Percentiles rank a stretch among this genome's conserved stretches.
These are phyloP conservation scores for Plebejus anna DNA, from an alignment of 2,888 invertebrate genomes.

Conservation along the genomic window DNA sequence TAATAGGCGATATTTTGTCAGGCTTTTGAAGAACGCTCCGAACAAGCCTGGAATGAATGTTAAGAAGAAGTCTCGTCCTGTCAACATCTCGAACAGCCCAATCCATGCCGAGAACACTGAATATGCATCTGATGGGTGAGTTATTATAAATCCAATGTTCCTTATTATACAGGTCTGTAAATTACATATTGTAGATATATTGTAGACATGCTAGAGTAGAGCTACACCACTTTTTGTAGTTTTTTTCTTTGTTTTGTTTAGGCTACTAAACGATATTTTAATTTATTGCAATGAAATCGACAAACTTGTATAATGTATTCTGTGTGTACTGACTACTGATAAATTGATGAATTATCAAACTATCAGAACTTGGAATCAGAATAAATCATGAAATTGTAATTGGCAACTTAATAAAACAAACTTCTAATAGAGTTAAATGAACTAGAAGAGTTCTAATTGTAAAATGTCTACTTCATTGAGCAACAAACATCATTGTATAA, in stretches of 20 bases:
- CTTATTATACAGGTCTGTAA: background rate
- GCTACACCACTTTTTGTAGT: background rate
- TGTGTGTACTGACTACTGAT: too few species aligned
- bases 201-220: background rate
- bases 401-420: too few species aligned
- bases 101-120: conserved; percentile 64
- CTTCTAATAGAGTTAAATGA: too few species aligned
- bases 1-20: conserved; percentile 35
- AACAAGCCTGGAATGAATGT: conserved; percentile 57
- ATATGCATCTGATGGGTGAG: conserved; percentile 64
- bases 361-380: too few species aligned
- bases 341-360: too few species aligned
- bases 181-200: background rate
- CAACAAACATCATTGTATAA: too few species aligned
- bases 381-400: too few species aligned
- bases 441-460: too few species aligned
- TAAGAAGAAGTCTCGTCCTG: conserved; percentile 61
- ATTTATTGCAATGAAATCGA: background rate
- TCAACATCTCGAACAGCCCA: conserved; percentile 51
- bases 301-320: too few species aligned
- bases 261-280: background rate
- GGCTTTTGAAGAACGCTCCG: conserved; percentile 64
- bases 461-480: too few species aligned
- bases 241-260: conserved; percentile 3
- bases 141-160: background rate